A percentile compares a stretch with the other conserved stretches of the same genome.
phyloP scores from a whole-genome alignment of 2,888 invertebrate species.

The Lysandra coridon region DNA sequence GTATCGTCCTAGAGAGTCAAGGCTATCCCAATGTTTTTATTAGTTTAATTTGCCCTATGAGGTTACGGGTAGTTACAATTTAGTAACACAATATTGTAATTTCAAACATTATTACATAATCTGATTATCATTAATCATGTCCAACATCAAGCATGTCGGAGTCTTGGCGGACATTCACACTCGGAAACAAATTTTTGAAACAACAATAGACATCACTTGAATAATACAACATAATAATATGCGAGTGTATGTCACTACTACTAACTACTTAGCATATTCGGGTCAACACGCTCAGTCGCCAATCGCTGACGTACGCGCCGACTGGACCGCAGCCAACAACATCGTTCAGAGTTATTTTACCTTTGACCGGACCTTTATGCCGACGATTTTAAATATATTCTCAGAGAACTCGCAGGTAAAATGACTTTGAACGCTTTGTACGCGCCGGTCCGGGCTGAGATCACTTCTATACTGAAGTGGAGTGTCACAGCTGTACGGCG shows the following conservation, averaged over 20 bases:
- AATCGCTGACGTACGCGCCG: not conserved
- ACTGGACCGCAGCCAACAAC: not conserved
- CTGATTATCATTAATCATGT: not conserved
- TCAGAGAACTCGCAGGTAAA: not conserved
- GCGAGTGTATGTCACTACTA: not conserved
- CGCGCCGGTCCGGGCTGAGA: not conserved
- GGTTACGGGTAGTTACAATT: not conserved
- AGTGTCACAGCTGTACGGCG: not conserved
- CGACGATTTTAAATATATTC: not conserved
- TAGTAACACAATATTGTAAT: not conserved
- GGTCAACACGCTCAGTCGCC: not conserved
- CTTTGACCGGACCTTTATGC: not conserved
- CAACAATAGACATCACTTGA: not conserved
- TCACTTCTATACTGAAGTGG: conserved; percentile 6
- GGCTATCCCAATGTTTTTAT: too few species aligned
- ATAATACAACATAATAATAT: not conserved
- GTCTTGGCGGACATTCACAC: not conserved
- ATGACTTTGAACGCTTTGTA: not conserved
- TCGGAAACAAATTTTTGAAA: not conserved
- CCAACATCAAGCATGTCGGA: not conserved
- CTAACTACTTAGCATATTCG: not conserved
- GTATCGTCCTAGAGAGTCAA: too few species aligned
- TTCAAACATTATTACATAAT: not conserved
- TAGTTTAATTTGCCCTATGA: not conserved
- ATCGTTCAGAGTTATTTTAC: not conserved